Evolutionary conservation across 2,113 vertebrate species (phyloP).

Genomic region (Rhodinocichla rosea): DNA sequence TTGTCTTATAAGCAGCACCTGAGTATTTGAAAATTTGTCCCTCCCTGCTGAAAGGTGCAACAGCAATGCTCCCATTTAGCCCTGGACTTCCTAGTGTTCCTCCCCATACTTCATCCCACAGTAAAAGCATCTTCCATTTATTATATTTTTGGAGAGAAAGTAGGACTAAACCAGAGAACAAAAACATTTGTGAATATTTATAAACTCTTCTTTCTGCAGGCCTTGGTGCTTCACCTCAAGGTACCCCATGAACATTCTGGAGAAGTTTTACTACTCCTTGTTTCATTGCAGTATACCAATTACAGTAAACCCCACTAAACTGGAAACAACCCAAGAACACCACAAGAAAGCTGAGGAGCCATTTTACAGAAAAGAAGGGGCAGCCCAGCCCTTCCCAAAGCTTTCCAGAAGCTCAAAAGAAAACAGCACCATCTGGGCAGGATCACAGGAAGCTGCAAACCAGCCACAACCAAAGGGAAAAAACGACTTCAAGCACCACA

Average conservation of each 20-base stretch:
- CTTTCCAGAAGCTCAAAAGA: not conserved
- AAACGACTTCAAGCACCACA: not conserved
- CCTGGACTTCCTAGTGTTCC: not conserved
- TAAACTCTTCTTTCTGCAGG: not conserved
- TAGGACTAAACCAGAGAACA: not conserved
- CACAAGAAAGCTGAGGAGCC: too few species aligned
- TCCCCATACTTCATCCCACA: not conserved
- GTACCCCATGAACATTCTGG: not conserved
- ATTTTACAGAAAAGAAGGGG: not conserved
- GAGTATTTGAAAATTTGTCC: not conserved
- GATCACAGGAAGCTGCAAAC: not conserved
- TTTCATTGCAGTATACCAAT: not conserved
- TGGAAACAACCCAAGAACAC: not conserved
- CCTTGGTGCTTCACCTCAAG: not conserved
- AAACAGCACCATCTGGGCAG: not conserved
- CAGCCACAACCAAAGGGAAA: not conserved
- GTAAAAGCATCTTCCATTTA: not conserved
- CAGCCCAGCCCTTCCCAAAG: not conserved
- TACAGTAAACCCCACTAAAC: not conserved
- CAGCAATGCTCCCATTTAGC: not conserved
- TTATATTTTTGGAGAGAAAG: not conserved
- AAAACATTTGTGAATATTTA: not conserved
- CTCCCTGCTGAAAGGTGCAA: not conserved
- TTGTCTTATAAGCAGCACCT: not conserved
- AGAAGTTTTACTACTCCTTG: too few species aligned